Base-by-base conservation (phyloP, 2,113 vertebrate species). In the Macquaria ambigua region DNA sequence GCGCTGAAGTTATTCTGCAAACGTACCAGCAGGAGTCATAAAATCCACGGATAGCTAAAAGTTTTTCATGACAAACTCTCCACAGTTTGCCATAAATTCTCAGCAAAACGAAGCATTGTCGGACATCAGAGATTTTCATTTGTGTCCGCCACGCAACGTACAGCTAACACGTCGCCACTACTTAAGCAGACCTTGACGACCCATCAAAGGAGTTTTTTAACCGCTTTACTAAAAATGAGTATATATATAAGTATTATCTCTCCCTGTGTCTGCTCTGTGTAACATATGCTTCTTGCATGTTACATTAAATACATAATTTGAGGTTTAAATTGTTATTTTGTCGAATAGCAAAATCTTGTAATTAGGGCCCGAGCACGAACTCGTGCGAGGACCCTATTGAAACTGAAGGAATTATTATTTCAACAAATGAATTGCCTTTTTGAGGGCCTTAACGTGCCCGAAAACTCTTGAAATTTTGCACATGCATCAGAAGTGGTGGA, bases 1-100 rank as follows among this genome's bases (percentile, higher is more conserved):
- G 70, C 1, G 41, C 90, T 84, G 48, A 81, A 83, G 71, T 41
- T 41, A 1, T 41, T 6, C 41, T 41, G 41, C 86, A 84, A 90
- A 31, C 11, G 55, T 25, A 81, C 48, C 58, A 58, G 52, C 67
- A 61, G 76, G 59, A 52, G 67, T 56, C 25, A 50, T 84, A 67
- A 23, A n/a, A n/a, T n/a, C n/a, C n/a, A n/a, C n/a, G n/a, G n/a
- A n/a, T n/a, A n/a, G n/a, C n/a, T n/a, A n/a, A n/a, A 70, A 7
- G 67, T 80, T 61, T 75, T 89, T 81, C 46, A 68, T 56, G 18
- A 73, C 46, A 41, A 67, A 59, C 43, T n/a, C 23, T 12, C 5
- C 18, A 8, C 3, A 39, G 7, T 61, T 70, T 62, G n/a, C 4
- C 25, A 58, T 85, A 55, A 25, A 73, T 77, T 64, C 12, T 72